Conservation (phyloP, 64 coral and sea anemone genomes). For the Dendronephthya gigantea region DNA sequence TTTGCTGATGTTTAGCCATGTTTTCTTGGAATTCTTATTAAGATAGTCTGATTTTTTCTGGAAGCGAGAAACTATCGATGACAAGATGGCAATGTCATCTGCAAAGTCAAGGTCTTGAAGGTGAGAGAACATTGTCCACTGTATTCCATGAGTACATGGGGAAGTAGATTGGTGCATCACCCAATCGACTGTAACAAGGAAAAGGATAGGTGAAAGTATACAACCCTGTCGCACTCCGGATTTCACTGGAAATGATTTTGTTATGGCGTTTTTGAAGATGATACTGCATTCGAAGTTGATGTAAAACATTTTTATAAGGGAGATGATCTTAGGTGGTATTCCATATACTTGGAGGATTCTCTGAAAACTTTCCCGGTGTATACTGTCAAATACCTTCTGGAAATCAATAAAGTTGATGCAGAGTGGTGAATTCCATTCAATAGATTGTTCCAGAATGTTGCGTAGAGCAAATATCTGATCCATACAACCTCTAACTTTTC, state of each 20-base stretch:
- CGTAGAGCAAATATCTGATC: not conserved
- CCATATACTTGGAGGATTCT: not conserved
- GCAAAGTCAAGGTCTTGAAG: conserved; percentile 43
- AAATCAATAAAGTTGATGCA: not conserved
- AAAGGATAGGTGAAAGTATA: not conserved
- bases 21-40: too few species aligned
- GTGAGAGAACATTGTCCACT: conserved; percentile 45
- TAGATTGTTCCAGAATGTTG: not conserved
- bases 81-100: conserved; percentile 29
- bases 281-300: not conserved
- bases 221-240: not conserved
- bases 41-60: too few species aligned
- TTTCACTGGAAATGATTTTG: not conserved
- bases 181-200: conserved; percentile 10
- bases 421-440: not conserved
- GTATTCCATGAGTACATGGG: not conserved
- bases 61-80: not conserved
- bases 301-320: not conserved
- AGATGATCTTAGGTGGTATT: not conserved
- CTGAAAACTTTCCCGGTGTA: not conserved
- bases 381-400: not conserved
- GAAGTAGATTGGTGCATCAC: conserved; percentile 27
- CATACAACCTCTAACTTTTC: not conserved
- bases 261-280: not conserved
- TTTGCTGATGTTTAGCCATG: too few species aligned